phyloP scores from a whole-genome alignment of 2,797 vertebrate species.

The Uromys caudimaculatus region DNA sequence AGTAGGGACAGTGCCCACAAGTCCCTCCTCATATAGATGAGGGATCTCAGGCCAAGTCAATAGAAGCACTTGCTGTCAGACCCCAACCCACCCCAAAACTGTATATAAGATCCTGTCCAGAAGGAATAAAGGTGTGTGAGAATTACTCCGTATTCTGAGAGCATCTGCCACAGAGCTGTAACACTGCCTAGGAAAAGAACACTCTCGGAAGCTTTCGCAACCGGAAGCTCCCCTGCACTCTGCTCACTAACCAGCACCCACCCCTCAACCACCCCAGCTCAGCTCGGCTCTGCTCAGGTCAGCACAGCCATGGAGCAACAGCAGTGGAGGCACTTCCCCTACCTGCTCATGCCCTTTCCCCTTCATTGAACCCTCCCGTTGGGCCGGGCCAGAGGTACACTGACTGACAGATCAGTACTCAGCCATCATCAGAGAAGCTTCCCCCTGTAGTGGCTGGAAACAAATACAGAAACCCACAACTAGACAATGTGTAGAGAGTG shows the following conservation, averaged over 20 bases:
- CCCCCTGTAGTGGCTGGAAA: neutral
- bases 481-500: neutral
- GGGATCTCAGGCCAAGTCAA: neutral
- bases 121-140: too few relatives aligned
- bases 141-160: too few relatives aligned
- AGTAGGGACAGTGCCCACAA: neutral
- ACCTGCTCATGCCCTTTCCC: neutral
- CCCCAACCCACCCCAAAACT: neutral
- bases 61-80: neutral
- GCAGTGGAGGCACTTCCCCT: neutral
- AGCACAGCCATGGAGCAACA: too few relatives aligned
- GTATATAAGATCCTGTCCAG: neutral
- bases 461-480: neutral
- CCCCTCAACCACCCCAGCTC: too few relatives aligned
- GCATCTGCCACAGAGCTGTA: too few relatives aligned
- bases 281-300: too few relatives aligned
- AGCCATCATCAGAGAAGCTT: neutral
- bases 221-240: too few relatives aligned
- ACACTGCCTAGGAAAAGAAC: too few relatives aligned
- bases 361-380: neutral
- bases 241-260: too few relatives aligned
- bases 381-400: neutral
- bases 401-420: neutral
- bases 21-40: neutral
- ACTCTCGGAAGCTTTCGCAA: too few relatives aligned